Conservation (phyloP, 1,140 invertebrate species). For the Lordiphosa stackelbergi region DNA sequence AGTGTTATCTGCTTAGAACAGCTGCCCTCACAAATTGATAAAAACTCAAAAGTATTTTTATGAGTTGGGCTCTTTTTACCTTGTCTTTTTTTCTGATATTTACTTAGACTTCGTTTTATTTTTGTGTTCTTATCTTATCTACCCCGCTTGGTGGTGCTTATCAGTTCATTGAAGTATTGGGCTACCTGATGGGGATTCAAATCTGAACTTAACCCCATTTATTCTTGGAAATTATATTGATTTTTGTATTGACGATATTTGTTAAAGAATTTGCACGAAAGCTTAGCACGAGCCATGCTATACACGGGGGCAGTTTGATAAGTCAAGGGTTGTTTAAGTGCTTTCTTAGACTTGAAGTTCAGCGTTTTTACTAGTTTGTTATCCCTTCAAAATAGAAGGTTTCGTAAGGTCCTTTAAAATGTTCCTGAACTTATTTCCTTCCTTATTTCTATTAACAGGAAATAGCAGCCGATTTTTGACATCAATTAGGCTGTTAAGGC, state of each 20-base stretch:
- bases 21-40: conserved; percentile 42
- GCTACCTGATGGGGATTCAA: conserved; percentile 38
- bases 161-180: conserved; percentile 13
- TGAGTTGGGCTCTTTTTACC: no score
- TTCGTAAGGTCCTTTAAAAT: no score
- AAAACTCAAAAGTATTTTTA: conserved; percentile 24
- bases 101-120: conserved; percentile 46
- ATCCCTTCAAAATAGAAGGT: no score
- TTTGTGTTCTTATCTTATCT: conserved; percentile 51
- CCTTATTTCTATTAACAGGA: no score
- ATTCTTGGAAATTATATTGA: conserved; percentile 59
- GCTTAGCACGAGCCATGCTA: conserved; percentile 61
- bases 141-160: conserved; percentile 10
- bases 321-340: no score
- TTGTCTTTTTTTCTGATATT: conserved; percentile 25
- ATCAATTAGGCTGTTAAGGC: no score
- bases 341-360: no score
- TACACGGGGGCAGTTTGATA: no score
- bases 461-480: no score
- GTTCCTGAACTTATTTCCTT: no score
- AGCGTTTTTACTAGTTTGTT: no score
- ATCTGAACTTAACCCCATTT: conserved; percentile 69
- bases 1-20: conserved; percentile 40
- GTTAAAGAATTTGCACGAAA: conserved; percentile 19
- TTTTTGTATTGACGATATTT: conserved; percentile 30